Conservation (phyloP, 2,888 invertebrate species). For the Eupithecia centaureata region DNA sequence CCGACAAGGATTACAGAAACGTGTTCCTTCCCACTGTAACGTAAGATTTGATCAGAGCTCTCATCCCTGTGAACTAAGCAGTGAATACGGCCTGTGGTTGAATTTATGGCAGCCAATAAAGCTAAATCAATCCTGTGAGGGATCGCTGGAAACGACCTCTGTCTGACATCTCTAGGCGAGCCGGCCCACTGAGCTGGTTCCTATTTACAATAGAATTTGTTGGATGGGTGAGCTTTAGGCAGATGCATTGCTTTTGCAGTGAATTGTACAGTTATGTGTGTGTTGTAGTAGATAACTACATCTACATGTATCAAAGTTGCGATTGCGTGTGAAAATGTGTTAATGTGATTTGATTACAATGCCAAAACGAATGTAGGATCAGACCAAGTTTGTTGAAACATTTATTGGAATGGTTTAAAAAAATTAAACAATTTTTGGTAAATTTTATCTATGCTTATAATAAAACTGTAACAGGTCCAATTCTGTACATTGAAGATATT, state of each 20-base stretch:
- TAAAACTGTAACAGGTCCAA: too few relatives aligned
- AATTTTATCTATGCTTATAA: too few relatives aligned
- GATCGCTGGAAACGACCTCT: constrained; percentile 58
- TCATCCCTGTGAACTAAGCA: constrained; percentile 39
- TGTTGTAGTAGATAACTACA: neutral
- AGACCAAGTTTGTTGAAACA: neutral
- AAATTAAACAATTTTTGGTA: too few relatives aligned
- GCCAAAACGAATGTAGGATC: too few relatives aligned
- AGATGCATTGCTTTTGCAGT: constrained; percentile 4
- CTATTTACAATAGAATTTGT: constrained; percentile 52
- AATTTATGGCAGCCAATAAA: constrained; percentile 76
- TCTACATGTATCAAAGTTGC: neutral
- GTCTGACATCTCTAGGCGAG: constrained; percentile 60
- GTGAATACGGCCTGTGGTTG: constrained; percentile 44
- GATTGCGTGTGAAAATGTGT: neutral
- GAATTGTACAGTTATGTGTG: neutral
- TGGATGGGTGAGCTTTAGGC: neutral
- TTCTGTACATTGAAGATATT: too few relatives aligned
- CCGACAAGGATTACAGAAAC: neutral
- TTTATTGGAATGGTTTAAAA: too few relatives aligned
- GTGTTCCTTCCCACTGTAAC: constrained; percentile 8
- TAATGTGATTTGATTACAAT: too few relatives aligned
- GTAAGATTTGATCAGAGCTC: constrained; percentile 26
- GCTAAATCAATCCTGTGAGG: constrained; percentile 74
- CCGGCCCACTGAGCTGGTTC: constrained; percentile 55